Evolutionary conservation across 1,140 invertebrate genomes (phyloP), one percentile per base, ranked within the genome.

Genomic region (Drosophila equinoxialis): DNA sequence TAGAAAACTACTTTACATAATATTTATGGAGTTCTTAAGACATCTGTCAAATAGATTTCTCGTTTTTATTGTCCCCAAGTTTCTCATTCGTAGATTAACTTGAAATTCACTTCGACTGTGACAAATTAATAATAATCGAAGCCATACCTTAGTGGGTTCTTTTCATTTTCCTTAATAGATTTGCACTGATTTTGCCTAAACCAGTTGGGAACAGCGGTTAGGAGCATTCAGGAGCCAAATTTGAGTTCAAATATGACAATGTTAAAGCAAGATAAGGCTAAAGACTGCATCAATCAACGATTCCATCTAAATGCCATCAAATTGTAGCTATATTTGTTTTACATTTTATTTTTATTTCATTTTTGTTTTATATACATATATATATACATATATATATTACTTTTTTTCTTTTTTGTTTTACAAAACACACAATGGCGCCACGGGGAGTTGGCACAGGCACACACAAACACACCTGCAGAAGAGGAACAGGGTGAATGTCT

Each of bases 391-490:
- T 17, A 59, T 59, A 35, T 58, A 74, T 84, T 74, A 26, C 26
- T 81, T 71, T 74, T 77, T n/a, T n/a, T n/a, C 70, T 67, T 57
- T 74, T 77, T 73, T 60, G 58, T 66, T 70, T 74, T 63, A 54
- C 73, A 68, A 76, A 67, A 63, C 75, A 73, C 81, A 85, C 82
- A 86, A 85, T 85, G 82, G 72, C 81, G 82, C 81, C 82, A 75
- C 79, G 60, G 79, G 81, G 81, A 84, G 82, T 70, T 69, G 57
- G 23, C 61, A 60, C 51, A 42, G 26, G 55, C 55, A 6, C 26
- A 30, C 54, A 30, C 14, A 37, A 30, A 14, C n/a, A 37, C 55
- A 14, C 48, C 33, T 59, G 57, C 57, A 37, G 11, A 33, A 14
- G 30, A 6, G 57, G 33, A 59, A 11, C 33, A 37, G 35, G 8